Percentiles rank a stretch among this genome's conserved stretches.
Conservation (phyloP, 2,797 vertebrate species). For the Cetoscarus ocellatus region DNA sequence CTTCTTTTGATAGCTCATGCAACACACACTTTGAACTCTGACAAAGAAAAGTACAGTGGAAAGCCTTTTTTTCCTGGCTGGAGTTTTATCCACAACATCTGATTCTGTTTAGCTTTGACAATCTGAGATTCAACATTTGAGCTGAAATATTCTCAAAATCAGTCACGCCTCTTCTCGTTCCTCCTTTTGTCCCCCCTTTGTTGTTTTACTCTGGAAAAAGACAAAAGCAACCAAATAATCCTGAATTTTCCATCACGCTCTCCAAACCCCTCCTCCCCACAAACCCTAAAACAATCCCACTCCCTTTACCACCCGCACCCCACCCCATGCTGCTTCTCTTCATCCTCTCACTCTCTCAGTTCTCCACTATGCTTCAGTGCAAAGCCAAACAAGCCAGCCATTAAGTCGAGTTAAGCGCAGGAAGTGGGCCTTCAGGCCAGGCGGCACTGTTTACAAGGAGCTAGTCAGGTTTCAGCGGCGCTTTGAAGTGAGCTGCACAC, state of each 20-base stretch:
- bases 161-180: slow-evolving; percentile 48
- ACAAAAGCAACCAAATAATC: slow-evolving; percentile 73
- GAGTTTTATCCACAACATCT: slow-evolving; percentile 50
- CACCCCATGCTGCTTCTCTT: slow-evolving; percentile 61
- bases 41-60: slow-evolving; percentile 18
- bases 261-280: slow-evolving; percentile 64
- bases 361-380: slow-evolving; percentile 74
- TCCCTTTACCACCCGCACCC: slow-evolving; percentile 59
- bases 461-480: slow-evolving; percentile 80
- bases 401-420: slow-evolving; percentile 84
- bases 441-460: slow-evolving; percentile 83
- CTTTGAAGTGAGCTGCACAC: slow-evolving; percentile 81
- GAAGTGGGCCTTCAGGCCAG: slow-evolving; percentile 83
- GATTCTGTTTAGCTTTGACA: slow-evolving; percentile 57
- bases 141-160: slow-evolving; percentile 60
- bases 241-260: slow-evolving; percentile 71
- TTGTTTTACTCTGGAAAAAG: slow-evolving; percentile 58
- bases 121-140: slow-evolving; percentile 56
- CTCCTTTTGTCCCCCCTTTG: slow-evolving; percentile 44
- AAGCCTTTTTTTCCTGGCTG: slow-evolving; percentile 28
- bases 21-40: slow-evolving; percentile 22
- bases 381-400: slow-evolving; percentile 84
- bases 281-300: slow-evolving; percentile 63
- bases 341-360: slow-evolving; percentile 59
- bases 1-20: slow-evolving; percentile 19